Evolutionary conservation across 2,797 vertebrate genomes (phyloP).

Genomic region (Semotilus atromaculatus): DNA sequence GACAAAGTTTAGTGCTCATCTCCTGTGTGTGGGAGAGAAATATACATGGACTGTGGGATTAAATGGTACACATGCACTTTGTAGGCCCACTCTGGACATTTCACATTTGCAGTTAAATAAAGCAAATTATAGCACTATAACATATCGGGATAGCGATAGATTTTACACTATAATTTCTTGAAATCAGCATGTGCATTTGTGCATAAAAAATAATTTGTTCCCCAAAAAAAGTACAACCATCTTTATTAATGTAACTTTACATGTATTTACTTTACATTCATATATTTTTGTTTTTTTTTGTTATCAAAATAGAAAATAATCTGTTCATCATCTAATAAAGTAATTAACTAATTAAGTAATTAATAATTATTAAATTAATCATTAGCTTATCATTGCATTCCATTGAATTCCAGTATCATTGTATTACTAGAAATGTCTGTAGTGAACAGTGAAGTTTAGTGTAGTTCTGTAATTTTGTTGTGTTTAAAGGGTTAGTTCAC

Average conservation of each 20-base stretch:
- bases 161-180: background rate
- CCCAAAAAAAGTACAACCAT: background rate
- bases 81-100: constrained; percentile 3
- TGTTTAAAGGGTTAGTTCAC: background rate
- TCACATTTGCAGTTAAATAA: constrained; percentile 8
- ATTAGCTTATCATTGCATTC: background rate
- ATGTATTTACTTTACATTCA: background rate
- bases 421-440: background rate
- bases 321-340: background rate
- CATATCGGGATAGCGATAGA: background rate
- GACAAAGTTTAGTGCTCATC: constrained; percentile 4
- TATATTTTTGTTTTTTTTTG: background rate
- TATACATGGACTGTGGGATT: background rate
- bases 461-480: background rate
- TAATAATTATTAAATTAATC: background rate
- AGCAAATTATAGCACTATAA: background rate
- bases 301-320: background rate
- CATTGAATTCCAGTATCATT: background rate
- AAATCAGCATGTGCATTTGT: background rate
- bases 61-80: background rate
- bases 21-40: background rate
- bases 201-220: background rate
- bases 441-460: background rate
- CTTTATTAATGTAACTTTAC: background rate
- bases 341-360: background rate